Conservation (phyloP, 1,140 invertebrate species). For the Episyrphus balteatus region DNA sequence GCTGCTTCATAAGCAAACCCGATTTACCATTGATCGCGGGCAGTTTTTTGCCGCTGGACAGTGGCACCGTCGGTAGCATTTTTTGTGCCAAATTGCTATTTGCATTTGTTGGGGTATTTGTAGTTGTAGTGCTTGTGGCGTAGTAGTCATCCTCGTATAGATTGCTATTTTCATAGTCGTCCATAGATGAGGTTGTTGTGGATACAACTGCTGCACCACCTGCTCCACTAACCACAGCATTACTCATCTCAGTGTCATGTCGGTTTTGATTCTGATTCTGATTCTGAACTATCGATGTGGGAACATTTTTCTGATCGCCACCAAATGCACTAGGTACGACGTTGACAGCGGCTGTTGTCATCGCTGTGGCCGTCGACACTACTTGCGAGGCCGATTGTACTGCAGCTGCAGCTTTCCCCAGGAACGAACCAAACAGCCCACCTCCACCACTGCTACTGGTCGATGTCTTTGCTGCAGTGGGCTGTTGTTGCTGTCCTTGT, state of each 20-base stretch:
- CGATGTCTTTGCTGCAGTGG: conserved; percentile 25
- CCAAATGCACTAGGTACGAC: conserved; percentile 21
- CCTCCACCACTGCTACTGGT: conserved; percentile 9
- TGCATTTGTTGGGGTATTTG: not conserved
- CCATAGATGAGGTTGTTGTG: conserved; percentile 5
- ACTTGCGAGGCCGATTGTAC: conserved; percentile 37
- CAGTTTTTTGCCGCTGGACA: conserved; percentile 31
- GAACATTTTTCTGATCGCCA: conserved; percentile 9
- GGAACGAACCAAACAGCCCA: conserved; percentile 26
- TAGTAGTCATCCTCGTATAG: conserved; percentile 1
- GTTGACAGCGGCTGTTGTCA: conserved; percentile 37
- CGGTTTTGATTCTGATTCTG: not conserved
- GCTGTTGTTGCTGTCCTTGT: conserved; percentile 4
- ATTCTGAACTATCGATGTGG: not conserved
- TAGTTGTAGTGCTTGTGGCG: not conserved
- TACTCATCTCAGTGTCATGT: not conserved
- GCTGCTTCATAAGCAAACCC: conserved; percentile 25
- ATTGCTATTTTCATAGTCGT: conserved; percentile 26
- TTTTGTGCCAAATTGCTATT: conserved; percentile 14
- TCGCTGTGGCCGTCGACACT: conserved; percentile 33
- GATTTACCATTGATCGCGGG: conserved; percentile 34
- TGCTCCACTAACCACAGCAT: not conserved
- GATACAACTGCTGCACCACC: not conserved
- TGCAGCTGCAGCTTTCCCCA: conserved; percentile 30
- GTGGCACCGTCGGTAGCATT: conserved; percentile 20